phyloP scores from a whole-genome alignment of 30 jellyfish, hydroid and myxozoan genomes.

The Aurelia aurita complex sp. Pacific region DNA sequence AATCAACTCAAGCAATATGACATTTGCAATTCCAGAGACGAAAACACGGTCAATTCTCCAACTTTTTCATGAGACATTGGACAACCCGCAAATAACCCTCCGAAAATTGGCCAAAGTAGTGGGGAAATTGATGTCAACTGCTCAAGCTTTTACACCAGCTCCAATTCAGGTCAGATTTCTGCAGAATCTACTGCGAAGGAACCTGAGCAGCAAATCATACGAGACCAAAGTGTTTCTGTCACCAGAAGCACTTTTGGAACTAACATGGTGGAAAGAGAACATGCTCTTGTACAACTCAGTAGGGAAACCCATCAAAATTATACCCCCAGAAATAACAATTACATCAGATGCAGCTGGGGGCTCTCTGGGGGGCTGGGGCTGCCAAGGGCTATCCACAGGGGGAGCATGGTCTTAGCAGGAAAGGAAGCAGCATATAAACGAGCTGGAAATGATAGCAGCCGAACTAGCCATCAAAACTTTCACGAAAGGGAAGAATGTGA shows the following conservation, averaged over 20 bases:
- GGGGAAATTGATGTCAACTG: slow-evolving; percentile 47
- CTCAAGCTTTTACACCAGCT: slow-evolving; percentile 58
- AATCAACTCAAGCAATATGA: not conserved
- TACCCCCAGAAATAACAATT: not conserved
- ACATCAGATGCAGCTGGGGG: slow-evolving; percentile 38
- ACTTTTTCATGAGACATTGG: slow-evolving; percentile 19
- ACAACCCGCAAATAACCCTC: not conserved
- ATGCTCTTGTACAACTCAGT: slow-evolving; percentile 4
- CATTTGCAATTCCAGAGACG: not conserved
- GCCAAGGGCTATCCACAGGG: slow-evolving; percentile 37
- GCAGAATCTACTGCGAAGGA: slow-evolving; percentile 23
- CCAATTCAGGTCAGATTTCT: slow-evolving; percentile 43
- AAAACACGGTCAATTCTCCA: not conserved
- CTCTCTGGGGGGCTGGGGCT: slow-evolving; percentile 3
- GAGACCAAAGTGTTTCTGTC: not conserved
- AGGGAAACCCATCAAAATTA: not conserved
- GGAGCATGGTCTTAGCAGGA: slow-evolving; percentile 2
- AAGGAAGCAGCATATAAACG: slow-evolving; percentile 8
- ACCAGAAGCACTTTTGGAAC: slow-evolving; percentile 9
- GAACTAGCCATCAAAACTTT: slow-evolving; percentile 38
- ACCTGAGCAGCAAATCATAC: slow-evolving; percentile 19
- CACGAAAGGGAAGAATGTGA: slow-evolving; percentile 4
- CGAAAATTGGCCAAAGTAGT: slow-evolving; percentile 24
- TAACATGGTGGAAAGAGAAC: slow-evolving; percentile 25
- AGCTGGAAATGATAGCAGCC: slow-evolving; percentile 40